Conservation (phyloP, 2,797 vertebrate species). For the Crotalus adamanteus region DNA sequence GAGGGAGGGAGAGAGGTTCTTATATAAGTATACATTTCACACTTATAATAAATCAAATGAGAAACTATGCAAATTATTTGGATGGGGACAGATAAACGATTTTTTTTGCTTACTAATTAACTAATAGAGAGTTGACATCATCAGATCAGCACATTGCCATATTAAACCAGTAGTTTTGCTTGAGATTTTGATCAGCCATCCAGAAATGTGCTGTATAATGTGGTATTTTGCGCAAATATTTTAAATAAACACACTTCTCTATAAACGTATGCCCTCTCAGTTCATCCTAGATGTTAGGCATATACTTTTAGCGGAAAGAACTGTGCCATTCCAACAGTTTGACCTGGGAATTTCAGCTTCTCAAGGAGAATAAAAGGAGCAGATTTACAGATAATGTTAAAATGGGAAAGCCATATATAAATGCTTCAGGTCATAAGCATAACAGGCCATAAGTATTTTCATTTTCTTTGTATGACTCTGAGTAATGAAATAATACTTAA, state of each 20-base stretch:
- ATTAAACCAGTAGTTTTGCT: not conserved
- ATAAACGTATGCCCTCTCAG: not conserved
- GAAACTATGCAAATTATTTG: not conserved
- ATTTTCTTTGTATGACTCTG: not conserved
- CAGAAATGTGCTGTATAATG: not conserved
- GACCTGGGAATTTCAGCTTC: not conserved
- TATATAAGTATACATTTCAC: not conserved
- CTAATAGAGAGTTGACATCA: not conserved
- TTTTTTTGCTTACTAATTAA: not conserved
- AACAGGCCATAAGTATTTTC: not conserved
- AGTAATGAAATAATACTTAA: not conserved
- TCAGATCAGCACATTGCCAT: not conserved
- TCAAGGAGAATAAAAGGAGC: not conserved
- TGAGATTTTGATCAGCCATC: not conserved
- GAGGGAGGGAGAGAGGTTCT: not conserved
- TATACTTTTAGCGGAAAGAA: not conserved
- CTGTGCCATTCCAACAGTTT: not conserved
- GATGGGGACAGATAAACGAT: not conserved
- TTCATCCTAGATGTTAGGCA: not conserved
- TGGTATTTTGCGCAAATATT: not conserved
- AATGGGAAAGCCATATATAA: not conserved
- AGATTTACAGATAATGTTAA: not conserved
- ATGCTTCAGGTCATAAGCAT: not conserved
- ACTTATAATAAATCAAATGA: not conserved
- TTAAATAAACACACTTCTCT: not conserved